Conservation (phyloP, 2,113 vertebrate species). For the Tragelaphus imberbis region DNA sequence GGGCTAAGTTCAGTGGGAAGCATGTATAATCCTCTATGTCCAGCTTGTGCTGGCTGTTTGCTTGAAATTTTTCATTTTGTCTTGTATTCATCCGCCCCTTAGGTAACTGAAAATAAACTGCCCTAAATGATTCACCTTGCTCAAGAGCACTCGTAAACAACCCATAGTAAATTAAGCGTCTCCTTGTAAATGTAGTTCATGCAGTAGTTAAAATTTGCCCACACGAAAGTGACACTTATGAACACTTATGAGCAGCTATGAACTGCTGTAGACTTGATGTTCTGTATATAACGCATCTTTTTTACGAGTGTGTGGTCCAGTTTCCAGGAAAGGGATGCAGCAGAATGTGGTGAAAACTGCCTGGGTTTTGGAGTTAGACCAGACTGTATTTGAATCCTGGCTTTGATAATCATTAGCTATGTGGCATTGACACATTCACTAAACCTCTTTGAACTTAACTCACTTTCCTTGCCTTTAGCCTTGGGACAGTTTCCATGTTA, state of each 20-base stretch:
- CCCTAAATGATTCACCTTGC: background rate
- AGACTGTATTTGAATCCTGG: background rate
- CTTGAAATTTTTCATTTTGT: background rate
- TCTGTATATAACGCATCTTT: background rate
- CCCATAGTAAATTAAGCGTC: slow-evolving; percentile 26
- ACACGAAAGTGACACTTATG: background rate
- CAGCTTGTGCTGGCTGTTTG: background rate
- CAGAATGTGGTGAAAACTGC: background rate
- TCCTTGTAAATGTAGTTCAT: slow-evolving; percentile 50
- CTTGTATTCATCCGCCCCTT: slow-evolving; percentile 6
- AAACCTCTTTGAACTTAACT: background rate
- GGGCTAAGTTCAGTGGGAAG: background rate
- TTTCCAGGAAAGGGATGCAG: background rate
- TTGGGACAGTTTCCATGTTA: background rate
- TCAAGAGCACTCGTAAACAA: slow-evolving; percentile 25
- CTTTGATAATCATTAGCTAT: background rate
- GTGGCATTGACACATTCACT: background rate
- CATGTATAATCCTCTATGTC: no score
- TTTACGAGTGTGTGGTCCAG: background rate
- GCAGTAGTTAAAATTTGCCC: slow-evolving; percentile 30
- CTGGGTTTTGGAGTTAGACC: background rate
- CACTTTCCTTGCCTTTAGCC: background rate
- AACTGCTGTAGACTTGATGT: background rate
- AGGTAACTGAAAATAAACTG: background rate
- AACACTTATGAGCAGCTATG: background rate